Evolutionary conservation across 1,140 invertebrate species (phyloP).

Genomic region (Leptonema lineaticorne): DNA sequence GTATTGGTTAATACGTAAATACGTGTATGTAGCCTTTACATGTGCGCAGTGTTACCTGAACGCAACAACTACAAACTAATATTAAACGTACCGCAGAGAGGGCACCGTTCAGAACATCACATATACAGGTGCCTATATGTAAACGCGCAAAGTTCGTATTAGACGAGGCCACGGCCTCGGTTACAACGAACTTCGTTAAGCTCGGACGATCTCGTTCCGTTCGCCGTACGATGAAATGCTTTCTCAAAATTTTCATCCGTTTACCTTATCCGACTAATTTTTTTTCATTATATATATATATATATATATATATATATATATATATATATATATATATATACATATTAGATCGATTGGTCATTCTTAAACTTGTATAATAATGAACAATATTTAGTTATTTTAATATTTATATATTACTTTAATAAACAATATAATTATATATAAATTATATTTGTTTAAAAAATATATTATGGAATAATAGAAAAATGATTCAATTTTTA

Average conservation of each 20-base stretch:
- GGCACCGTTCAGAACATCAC: not conserved
- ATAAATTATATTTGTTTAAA: no score
- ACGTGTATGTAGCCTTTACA: no score
- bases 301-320: not conserved
- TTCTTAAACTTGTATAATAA: no score
- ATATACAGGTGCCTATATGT: not conserved
- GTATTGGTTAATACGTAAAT: constrained; percentile 28
- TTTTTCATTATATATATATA: not conserved
- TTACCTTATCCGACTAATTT: no score
- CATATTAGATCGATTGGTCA: no score
- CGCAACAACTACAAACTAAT: constrained; percentile 37
- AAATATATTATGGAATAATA: no score
- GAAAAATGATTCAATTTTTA: no score
- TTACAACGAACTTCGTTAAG: not conserved
- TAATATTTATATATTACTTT: no score
- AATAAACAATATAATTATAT: no score
- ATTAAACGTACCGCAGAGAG: constrained; percentile 21
- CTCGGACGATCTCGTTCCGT: not conserved
- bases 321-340: not conserved
- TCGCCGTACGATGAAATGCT: no score
- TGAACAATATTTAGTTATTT: no score
- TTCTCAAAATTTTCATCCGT: no score
- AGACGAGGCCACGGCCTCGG: not conserved
- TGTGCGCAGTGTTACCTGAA: constrained; percentile 32
- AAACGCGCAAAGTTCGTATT: not conserved